Evolutionary conservation across 2,888 invertebrate species (phyloP).

Genomic region (Papilio protenor): DNA sequence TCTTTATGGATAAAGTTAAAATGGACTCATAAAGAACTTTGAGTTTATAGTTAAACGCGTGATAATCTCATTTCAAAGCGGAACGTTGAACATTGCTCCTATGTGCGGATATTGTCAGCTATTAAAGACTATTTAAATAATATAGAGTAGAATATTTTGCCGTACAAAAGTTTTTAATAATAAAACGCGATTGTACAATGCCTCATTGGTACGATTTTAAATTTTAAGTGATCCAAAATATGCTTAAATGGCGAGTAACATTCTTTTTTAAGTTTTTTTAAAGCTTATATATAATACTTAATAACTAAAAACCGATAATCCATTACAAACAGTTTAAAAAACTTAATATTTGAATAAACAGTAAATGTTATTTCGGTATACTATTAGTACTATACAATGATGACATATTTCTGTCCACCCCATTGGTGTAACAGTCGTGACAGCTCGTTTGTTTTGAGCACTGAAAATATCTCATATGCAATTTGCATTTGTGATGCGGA

Average conservation of each 20-base stretch:
- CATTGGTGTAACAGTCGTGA: background rate
- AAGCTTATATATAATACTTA: too few relatives aligned
- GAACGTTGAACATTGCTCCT: slow-evolving; percentile 11
- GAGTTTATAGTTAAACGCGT: slow-evolving; percentile 34
- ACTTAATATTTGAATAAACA: background rate
- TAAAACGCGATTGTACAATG: too few relatives aligned
- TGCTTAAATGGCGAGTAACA: too few relatives aligned
- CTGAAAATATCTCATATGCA: slow-evolving; percentile 15
- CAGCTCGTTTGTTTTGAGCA: background rate
- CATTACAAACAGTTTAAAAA: background rate
- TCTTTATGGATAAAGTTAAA: slow-evolving; percentile 38
- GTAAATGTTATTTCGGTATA: background rate
- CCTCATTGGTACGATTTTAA: too few relatives aligned
- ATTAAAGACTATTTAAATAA: slow-evolving; percentile 6
- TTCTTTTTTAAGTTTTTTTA: too few relatives aligned
- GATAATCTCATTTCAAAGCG: slow-evolving; percentile 34
- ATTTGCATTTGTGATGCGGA: slow-evolving; percentile 21
- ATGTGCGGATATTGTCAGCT: background rate
- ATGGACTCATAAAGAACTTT: slow-evolving; percentile 33
- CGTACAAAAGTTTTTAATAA: too few relatives aligned
- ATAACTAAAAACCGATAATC: too few relatives aligned
- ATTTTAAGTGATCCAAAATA: too few relatives aligned
- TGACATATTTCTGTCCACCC: background rate
- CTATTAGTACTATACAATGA: background rate
- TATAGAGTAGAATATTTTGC: too few relatives aligned